Base-by-base conservation (phyloP, 2,113 vertebrate genomes). In the Amia ocellicauda region DNA sequence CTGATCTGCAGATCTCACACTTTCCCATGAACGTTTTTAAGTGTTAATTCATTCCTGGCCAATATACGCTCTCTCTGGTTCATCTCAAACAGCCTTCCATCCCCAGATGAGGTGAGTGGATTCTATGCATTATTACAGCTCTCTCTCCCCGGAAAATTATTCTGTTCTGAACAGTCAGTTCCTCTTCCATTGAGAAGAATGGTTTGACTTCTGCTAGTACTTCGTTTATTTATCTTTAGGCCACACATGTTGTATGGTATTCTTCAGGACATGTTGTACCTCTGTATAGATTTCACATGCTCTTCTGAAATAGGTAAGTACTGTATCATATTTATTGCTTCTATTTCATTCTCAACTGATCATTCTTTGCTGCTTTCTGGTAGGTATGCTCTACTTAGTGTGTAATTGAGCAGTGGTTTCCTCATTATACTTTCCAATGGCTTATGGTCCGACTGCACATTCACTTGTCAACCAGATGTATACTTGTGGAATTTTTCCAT, bases 91-190 rank as follows among this genome's bases (percentile, higher is more conserved):
- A 70, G 47, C 57, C 64, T 45, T 72, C 70, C 7, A 58, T 22
- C 2, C 50, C 29, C 36, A 69, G 43, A 8, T 68, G 65, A 53
- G 68, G 49, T 11, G 36, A 70, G 50, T 70, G 62, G 3, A 64
- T 20, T 1, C 19, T n/a, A n/a, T 23, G 17, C 2, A 23, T 57
- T 2, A 73, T 69, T 11, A 73, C 59, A n/a, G 24, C 67, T 27
- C 53, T 14, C n/a, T 69, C 62, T 23, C 66, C 66, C 43, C 52
- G 13, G 62, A 62, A 72, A 4, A 68, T 42, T 22, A 71, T 50
- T 8, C 63, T 62, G 52, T 58, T 28, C 19, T 70, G 54, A 10
- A 23, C 19, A 1, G 66, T 65, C 23, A 69, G 50, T 9, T 73
- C 63, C 1, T 27, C 71, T 17, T 59, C 55, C 28, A 60, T 57